phyloP scores from a whole-genome alignment of 2,888 invertebrate genomes.

The Apomyelois bistriatella region DNA sequence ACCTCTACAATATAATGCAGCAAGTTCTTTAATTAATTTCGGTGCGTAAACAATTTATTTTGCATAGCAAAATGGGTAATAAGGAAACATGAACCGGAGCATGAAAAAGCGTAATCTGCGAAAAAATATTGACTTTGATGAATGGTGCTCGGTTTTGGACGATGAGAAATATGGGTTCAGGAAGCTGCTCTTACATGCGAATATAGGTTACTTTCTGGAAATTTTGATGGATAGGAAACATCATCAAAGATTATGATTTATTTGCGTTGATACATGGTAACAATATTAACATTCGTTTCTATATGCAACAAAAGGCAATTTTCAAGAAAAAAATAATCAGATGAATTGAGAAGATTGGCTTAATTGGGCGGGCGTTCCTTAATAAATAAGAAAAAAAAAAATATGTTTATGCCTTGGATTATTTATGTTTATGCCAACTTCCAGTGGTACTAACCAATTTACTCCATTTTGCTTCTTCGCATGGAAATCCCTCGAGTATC shows the following conservation, averaged over 20 bases:
- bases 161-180: neutral
- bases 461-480: too few species aligned
- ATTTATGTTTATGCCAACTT: too few species aligned
- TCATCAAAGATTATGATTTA: neutral
- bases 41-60: neutral
- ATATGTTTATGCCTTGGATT: too few species aligned
- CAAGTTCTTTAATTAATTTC: neutral
- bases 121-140: conserved; percentile 11
- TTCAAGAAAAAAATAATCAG: too few species aligned
- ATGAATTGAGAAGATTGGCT: too few species aligned
- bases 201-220: neutral
- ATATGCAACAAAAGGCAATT: neutral
- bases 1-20: neutral
- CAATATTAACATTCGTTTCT: neutral
- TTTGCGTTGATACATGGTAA: neutral
- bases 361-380: too few species aligned
- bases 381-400: too few species aligned
- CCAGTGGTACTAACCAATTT: too few species aligned
- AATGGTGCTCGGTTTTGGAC: conserved; percentile 2
- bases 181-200: neutral
- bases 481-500: too few species aligned
- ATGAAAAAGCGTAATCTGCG: conserved; percentile 4
- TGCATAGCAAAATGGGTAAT: neutral
- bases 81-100: conserved; percentile 1
- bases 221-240: neutral